Evolutionary conservation across 1,140 invertebrate species (phyloP).

Genomic region (Matsumurasca onukii): DNA sequence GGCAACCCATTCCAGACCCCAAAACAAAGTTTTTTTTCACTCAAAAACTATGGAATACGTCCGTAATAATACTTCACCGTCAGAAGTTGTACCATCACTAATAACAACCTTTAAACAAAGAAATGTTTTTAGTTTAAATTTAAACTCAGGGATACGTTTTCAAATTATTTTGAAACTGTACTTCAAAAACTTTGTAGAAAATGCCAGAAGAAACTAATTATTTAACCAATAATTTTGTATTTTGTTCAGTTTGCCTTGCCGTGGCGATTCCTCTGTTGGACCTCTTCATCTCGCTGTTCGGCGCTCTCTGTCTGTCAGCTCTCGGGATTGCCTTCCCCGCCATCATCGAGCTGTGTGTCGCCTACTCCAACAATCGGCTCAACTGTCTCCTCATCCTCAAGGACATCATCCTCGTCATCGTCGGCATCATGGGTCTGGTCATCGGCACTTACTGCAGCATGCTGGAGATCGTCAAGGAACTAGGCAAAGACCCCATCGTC

Average conservation of each 20-base stretch:
- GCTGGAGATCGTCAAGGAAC: slow-evolving; percentile 55
- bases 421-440: slow-evolving; percentile 66
- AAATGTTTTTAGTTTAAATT: too few species aligned
- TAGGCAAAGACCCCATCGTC: not conserved
- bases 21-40: too few species aligned
- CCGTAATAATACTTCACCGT: too few species aligned
- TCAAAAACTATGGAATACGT: too few species aligned
- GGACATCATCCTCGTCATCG: slow-evolving; percentile 66
- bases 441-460: slow-evolving; percentile 70
- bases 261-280: slow-evolving; percentile 73
- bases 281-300: slow-evolving; percentile 81
- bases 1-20: too few species aligned
- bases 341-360: slow-evolving; percentile 70
- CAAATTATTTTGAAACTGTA: too few species aligned
- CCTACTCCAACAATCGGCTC: slow-evolving; percentile 55
- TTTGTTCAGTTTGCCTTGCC: slow-evolving; percentile 71
- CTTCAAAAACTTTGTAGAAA: too few species aligned
- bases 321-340: slow-evolving; percentile 83
- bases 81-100: too few species aligned
- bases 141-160: too few species aligned
- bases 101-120: too few species aligned
- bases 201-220: too few species aligned
- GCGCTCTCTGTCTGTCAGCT: slow-evolving; percentile 75
- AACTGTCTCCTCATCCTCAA: slow-evolving; percentile 53
- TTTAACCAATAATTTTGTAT: too few species aligned